Conservation (phyloP, 2,797 vertebrate genomes). For the Myotis myotis region DNA sequence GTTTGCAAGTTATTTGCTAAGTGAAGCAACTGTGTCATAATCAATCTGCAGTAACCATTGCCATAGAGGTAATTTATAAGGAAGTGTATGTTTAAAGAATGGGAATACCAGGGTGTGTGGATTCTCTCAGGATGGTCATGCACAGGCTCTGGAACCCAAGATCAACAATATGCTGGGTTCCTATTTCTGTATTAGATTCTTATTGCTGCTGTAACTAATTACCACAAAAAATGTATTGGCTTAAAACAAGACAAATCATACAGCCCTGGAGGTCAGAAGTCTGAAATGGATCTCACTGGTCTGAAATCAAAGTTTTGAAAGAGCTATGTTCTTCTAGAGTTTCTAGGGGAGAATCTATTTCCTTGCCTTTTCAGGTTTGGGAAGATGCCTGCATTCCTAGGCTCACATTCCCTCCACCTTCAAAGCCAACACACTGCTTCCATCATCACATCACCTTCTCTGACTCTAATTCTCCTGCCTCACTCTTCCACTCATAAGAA, state of each 20-base stretch:
- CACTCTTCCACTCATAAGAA: background rate
- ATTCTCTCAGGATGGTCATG: background rate
- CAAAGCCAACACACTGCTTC: background rate
- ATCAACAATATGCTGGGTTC: background rate
- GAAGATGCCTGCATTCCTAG: background rate
- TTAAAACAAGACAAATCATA: background rate
- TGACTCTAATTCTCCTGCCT: background rate
- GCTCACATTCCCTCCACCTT: background rate
- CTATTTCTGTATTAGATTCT: background rate
- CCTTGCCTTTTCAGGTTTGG: background rate
- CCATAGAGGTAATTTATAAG: background rate
- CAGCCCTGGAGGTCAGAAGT: background rate
- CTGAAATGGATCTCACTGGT: background rate
- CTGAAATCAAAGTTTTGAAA: background rate
- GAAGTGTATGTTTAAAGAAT: background rate
- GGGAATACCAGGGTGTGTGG: background rate
- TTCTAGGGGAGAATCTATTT: background rate
- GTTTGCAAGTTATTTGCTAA: background rate
- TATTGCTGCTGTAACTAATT: background rate
- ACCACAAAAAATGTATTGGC: too few relatives aligned
- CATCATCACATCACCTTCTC: background rate
- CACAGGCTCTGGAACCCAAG: background rate
- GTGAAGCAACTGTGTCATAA: background rate
- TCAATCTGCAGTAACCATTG: background rate
- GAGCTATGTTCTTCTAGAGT: background rate